These are phyloP conservation scores for Micrasema minimum DNA, from an alignment of 1,140 invertebrate species.

Conservation along the genomic window DNA sequence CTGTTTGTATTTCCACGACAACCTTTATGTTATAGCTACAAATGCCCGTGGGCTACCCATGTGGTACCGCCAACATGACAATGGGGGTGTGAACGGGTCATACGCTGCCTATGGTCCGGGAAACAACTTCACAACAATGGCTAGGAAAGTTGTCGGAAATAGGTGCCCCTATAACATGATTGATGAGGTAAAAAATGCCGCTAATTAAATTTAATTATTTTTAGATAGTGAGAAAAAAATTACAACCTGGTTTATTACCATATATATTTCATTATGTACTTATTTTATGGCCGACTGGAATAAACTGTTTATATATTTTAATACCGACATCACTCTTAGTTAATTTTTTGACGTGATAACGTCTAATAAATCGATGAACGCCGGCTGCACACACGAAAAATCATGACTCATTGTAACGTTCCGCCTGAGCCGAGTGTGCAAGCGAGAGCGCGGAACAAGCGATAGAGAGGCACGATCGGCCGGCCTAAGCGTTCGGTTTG, in stretches of 20 bases:
- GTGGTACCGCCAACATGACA: not conserved
- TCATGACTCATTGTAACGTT: no score
- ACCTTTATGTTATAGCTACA: conserved; percentile 24
- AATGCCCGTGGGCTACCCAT: conserved; percentile 33
- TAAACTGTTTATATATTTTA: not conserved
- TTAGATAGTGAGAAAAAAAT: not conserved
- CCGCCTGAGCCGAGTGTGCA: no score
- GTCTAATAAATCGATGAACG: no score
- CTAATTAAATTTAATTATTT: not conserved
- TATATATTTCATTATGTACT: not conserved
- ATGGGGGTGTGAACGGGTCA: not conserved
- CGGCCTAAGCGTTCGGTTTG: no score
- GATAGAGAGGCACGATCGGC: no score
- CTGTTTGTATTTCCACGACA: no score
- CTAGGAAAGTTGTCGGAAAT: not conserved
- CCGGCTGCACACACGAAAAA: no score
- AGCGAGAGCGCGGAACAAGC: no score
- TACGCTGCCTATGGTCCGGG: not conserved
- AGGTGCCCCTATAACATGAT: conserved; percentile 26
- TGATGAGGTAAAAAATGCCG: conserved; percentile 31
- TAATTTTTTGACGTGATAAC: not conserved
- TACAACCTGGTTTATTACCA: not conserved
- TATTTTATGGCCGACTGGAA: not conserved
- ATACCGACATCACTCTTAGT: not conserved
- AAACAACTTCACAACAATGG: no score